Conservation (phyloP, 2,888 invertebrate species). For the Gnatocerus cornutus region DNA sequence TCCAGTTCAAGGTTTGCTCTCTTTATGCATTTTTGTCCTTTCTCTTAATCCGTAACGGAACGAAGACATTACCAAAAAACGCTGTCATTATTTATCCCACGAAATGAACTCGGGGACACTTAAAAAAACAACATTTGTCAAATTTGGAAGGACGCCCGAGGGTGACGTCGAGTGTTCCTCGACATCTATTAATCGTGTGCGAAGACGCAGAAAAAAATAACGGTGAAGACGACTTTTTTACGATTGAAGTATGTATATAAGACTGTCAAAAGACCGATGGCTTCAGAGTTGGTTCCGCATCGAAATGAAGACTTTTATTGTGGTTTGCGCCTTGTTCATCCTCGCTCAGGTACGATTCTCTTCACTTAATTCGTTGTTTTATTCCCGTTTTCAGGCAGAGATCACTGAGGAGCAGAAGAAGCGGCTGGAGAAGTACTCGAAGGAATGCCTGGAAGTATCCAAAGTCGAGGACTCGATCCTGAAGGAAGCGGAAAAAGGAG, state of each 20-base stretch:
- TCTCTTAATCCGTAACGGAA: background rate
- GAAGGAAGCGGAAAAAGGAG: constrained; percentile 70
- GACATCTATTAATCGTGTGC: too few relatives aligned
- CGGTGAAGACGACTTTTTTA: constrained; percentile 24
- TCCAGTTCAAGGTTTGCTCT: constrained; percentile 3
- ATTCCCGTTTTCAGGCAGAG: constrained; percentile 8
- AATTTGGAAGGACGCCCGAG: too few relatives aligned
- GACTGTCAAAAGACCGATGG: background rate
- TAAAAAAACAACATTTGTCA: too few relatives aligned
- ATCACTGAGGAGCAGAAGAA: constrained; percentile 32
- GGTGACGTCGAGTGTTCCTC: too few relatives aligned
- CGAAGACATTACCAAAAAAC: too few relatives aligned
- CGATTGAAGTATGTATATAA: constrained; percentile 11
- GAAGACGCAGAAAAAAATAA: constrained; percentile 24
- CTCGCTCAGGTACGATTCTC: constrained; percentile 5
- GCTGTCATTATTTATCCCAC: too few relatives aligned
- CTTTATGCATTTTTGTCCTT: constrained; percentile 6
- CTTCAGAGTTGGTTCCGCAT: background rate
- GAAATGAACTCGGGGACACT: too few relatives aligned
- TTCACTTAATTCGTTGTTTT: background rate
- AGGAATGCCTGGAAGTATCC: constrained; percentile 60
- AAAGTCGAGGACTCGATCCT: constrained; percentile 62
- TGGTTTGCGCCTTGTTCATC: background rate
- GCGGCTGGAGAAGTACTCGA: constrained; percentile 23
- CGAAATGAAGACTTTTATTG: constrained; percentile 10